These are phyloP conservation scores for Clytia hemisphaerica DNA, from an alignment of 30 jellyfish, hydroid and myxozoan species.

Conservation along the genomic window DNA sequence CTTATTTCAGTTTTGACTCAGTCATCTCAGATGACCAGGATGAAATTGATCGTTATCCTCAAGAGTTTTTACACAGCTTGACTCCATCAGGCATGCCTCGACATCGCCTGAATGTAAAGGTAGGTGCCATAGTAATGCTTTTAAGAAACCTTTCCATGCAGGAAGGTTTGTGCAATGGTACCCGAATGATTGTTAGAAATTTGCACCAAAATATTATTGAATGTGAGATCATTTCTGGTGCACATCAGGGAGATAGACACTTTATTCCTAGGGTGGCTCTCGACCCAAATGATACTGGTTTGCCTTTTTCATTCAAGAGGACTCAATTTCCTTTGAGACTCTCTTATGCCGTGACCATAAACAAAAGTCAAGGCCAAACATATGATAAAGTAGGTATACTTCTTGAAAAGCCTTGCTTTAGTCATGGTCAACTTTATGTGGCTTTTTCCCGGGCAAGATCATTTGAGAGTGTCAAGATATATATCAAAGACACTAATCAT, in stretches of 20 bases:
- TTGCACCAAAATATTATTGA: not conserved
- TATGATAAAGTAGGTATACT: conserved; percentile 27
- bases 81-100: conserved; percentile 55
- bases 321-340: conserved; percentile 38
- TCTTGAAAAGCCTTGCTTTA: no score
- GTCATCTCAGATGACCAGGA: conserved; percentile 18
- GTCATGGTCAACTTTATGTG: no score
- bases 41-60: no score
- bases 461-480: no score
- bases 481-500: no score
- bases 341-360: conserved; percentile 43
- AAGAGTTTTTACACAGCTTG: no score
- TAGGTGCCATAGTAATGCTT: conserved; percentile 42
- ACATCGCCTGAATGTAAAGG: conserved; percentile 39
- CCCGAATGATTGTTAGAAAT: conserved; percentile 22
- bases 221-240: conserved; percentile 31
- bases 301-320: conserved; percentile 15
- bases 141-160: conserved; percentile 27
- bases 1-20: conserved; percentile 17
- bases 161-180: conserved; percentile 37
- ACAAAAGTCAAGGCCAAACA: conserved; percentile 50
- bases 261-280: conserved; percentile 31
- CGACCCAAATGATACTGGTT: conserved; percentile 35
- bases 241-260: conserved; percentile 8
- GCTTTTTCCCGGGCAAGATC: no score